These are phyloP conservation scores for Lissocephala sabroskyi DNA, from an alignment of 2,888 invertebrate genomes.

Conservation along the genomic window DNA sequence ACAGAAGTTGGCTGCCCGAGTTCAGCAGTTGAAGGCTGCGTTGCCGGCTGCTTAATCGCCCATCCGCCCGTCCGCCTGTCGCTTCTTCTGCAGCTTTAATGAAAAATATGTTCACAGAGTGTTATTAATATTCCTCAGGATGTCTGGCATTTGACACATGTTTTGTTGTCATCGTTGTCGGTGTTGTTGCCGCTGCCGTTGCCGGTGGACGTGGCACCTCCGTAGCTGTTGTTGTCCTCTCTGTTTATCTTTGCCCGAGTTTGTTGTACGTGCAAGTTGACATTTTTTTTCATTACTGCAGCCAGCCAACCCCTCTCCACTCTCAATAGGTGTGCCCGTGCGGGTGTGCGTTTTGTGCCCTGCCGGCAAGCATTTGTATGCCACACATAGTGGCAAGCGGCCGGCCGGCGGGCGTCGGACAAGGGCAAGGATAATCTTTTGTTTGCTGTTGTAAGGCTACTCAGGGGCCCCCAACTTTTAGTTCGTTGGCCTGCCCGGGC, in stretches of 20 bases:
- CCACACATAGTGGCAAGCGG: no score
- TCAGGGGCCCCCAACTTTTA: constrained; percentile 4
- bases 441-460: constrained; percentile 44
- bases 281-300: constrained; percentile 62
- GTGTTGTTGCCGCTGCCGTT: constrained; percentile 2
- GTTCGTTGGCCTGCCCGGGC: no score
- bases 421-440: constrained; percentile 64
- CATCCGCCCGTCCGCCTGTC: constrained; percentile 45
- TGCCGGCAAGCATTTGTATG: constrained; percentile 29
- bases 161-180: constrained; percentile 38
- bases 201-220: constrained; percentile 7
- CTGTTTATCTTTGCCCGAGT: constrained; percentile 17
- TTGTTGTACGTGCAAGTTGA: constrained; percentile 35
- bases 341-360: constrained; percentile 2
- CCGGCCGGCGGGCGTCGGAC: constrained; percentile 35
- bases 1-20: no score
- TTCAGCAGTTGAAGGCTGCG: no score
- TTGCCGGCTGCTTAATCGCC: no score
- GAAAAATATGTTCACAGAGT: constrained; percentile 61
- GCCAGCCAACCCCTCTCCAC: constrained; percentile 15
- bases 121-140: constrained; percentile 63
- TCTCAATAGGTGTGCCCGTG: background rate
- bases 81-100: constrained; percentile 53
- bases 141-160: constrained; percentile 64
- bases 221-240: constrained; percentile 3